phyloP scores from a whole-genome alignment of 2,797 vertebrate genomes.

The Liasis olivaceus region DNA sequence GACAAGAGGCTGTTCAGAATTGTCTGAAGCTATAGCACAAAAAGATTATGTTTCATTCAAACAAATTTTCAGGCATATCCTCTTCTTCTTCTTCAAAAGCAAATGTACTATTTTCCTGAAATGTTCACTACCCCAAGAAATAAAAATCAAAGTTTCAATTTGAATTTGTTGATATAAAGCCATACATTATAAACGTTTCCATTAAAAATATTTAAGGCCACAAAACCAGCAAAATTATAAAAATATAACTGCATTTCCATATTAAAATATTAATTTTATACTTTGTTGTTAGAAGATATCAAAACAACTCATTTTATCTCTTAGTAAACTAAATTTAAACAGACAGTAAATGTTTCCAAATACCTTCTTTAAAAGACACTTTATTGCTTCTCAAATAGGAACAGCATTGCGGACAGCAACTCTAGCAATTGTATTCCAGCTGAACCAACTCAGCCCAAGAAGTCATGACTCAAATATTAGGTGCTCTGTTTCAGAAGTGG shows the following conservation, averaged over 20 bases:
- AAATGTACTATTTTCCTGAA: constrained; percentile 33
- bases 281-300: background rate
- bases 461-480: background rate
- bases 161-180: constrained; percentile 31
- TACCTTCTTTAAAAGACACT: background rate
- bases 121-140: constrained; percentile 15
- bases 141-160: constrained; percentile 43
- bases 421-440: background rate
- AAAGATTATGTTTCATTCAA: constrained; percentile 47
- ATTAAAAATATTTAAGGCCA: background rate
- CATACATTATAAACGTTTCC: background rate
- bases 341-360: background rate
- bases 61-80: constrained; percentile 35
- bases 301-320: background rate
- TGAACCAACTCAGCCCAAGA: background rate
- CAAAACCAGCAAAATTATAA: background rate
- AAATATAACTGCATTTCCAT: background rate
- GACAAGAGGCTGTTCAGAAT: constrained; percentile 51
- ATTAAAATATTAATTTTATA: background rate
- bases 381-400: background rate
- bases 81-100: constrained; percentile 9
- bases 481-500: background rate
- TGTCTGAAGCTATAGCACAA: constrained; percentile 46
- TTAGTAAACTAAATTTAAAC: background rate
- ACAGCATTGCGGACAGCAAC: background rate